Conservation (phyloP, 2,113 vertebrate species). For the Psittacula cyanocephala region DNA sequence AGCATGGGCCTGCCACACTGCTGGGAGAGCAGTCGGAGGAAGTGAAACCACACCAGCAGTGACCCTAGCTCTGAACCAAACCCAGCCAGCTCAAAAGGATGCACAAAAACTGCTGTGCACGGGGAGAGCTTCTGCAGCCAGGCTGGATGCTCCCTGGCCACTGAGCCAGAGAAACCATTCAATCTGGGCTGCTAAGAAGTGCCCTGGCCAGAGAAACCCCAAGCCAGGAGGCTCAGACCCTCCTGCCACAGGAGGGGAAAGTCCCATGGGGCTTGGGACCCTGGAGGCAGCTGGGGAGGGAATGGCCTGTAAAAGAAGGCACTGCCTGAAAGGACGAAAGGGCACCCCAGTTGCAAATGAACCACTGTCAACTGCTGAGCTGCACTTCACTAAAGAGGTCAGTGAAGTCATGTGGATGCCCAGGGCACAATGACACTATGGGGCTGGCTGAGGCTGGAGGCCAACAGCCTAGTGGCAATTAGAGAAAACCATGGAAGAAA, state of each 20-base stretch:
- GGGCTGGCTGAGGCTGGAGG: background rate
- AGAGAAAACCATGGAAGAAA: background rate
- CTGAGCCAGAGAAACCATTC: background rate
- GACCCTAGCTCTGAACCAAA: background rate
- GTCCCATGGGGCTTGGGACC: background rate
- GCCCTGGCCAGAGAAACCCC: background rate
- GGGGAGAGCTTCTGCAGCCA: background rate
- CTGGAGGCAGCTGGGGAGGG: background rate
- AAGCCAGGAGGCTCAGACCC: background rate
- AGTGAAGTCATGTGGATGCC: background rate
- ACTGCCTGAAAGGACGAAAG: background rate
- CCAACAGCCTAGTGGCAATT: background rate
- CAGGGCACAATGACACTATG: background rate
- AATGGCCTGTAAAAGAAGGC: background rate
- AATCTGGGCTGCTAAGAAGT: background rate
- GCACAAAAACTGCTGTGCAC: background rate
- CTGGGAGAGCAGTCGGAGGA: background rate
- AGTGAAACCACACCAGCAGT: fast-evolving
- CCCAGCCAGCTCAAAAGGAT: background rate
- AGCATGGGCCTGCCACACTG: fast-evolving
- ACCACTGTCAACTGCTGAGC: background rate
- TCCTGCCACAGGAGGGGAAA: background rate
- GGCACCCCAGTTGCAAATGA: background rate
- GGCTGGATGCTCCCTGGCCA: background rate
- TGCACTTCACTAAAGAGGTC: background rate